Conservation (phyloP, 1,140 invertebrate species). For the Phortica variegata region DNA sequence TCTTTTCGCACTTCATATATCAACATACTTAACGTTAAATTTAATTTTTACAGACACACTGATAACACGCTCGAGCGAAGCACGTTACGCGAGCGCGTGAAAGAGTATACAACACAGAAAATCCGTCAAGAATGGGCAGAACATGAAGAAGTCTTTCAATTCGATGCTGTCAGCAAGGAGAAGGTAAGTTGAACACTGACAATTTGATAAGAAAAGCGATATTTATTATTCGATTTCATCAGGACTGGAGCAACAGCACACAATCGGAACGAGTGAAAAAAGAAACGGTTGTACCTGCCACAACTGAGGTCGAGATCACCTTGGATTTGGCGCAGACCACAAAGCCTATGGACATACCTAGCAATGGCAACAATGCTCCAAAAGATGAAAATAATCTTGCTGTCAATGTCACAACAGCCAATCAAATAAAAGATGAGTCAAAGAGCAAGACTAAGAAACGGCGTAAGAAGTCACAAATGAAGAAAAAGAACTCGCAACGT, state of each 20-base stretch:
- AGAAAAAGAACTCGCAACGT: conserved; percentile 73
- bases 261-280: conserved; percentile 5
- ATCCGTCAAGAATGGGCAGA: conserved; percentile 55
- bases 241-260: conserved; percentile 15
- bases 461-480: conserved; percentile 75
- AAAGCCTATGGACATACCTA: background rate
- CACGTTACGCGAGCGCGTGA: conserved; percentile 38
- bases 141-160: conserved; percentile 50
- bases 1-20: no score
- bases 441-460: conserved; percentile 70
- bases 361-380: conserved; percentile 20
- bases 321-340: background rate
- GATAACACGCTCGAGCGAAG: conserved; percentile 48
- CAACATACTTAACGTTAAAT: background rate
- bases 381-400: conserved; percentile 34
- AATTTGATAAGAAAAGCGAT: background rate
- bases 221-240: background rate
- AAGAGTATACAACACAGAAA: conserved; percentile 54
- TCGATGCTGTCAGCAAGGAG: conserved; percentile 30
- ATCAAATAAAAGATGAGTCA: conserved; percentile 44
- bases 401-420: conserved; percentile 34
- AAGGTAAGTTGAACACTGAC: conserved; percentile 12
- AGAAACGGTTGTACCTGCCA: conserved; percentile 4
- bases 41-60: conserved; percentile 35
- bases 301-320: background rate